Base-by-base conservation (phyloP, 1,140 invertebrate genomes). In the Macrobrachium rosenbergii region DNA sequence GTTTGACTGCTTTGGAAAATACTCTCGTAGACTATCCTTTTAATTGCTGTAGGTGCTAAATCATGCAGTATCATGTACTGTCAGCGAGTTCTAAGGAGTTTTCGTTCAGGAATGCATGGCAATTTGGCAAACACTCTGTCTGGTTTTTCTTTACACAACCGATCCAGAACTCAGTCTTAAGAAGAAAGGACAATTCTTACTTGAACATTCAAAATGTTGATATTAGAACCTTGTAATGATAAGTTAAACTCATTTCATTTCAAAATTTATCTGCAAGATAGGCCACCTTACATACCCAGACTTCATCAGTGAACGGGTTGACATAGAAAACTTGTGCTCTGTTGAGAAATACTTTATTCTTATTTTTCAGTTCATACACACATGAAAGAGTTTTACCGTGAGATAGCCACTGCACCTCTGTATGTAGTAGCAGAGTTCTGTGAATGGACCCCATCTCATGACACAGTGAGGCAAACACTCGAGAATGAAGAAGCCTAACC, bases 231-330 rank as follows among this genome's bases (percentile, higher is more conserved):
- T 79, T 52, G 76, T 28, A 60, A 79, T 58, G 45, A 79, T 79
- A 79, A 79, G 76, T 78, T 60, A 16, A 78, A 43, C 58, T 60
- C 76, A 79, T 58, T 79, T 79, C 43, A 58, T 78, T 60, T 52
- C 52, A 52, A 58, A 58, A 14, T 21, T 2, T 6, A 79, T 58
- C 76, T 58, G n/a, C 76, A 58, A 60, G 58, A 2, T 58, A 58
- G n/a, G 16, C 52, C 58, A 52, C 14, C 19, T 59, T 79, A 19
- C 76, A 79, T 45, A 58, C 2, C 6, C 19, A 52, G 58, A 52
- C 43, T 79, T 58, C 76, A 58, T 79, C 76, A 79, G 6, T 58
- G 58, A 79, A 21, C 12, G 52, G 52, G 12, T 12, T 52, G 12
- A 8, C 52, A 52, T 2, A 52, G 52, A 19, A 59, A 3, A 60